Base-by-base conservation (phyloP, 2,113 vertebrate genomes). In the Rhinoderma darwinii region DNA sequence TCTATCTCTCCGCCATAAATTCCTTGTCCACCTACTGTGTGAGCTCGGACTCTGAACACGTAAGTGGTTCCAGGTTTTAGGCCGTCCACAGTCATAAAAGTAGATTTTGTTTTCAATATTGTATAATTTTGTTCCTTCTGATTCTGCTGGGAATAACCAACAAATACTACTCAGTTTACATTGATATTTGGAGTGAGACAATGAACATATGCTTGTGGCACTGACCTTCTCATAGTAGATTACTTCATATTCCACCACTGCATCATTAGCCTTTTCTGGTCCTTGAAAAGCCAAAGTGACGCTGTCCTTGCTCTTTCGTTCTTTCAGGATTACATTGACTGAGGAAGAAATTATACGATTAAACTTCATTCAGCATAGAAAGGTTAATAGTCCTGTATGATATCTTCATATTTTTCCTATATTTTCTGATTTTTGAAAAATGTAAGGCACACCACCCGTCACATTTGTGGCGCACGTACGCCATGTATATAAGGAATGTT, bases 181-280 rank as follows among this genome's bases (percentile, higher is more conserved):
- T 54, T 80, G 35, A 37, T 56, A 79, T 59, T 35, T 32, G 30
- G 27, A 15, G 51, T 3, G 32, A 15, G 51, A n/a, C 10, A 30
- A 44, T 82, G 39, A 43, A 22, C 50, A 35, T 50, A 44, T 17
- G 12, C 12, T 77, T 78, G 9, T 17, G 41, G 25, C 25, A 84
- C 89, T 93, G 90, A 96, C 95, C 95, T 96, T 96, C 91, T 96
- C 95, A 68, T 95, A 96, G 89, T 96, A 96, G 90, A 95, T 95
- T 82, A 96, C 94, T 90, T 96, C 95, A 89, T 96, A 96, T 88
- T 96, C 95, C 20, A 95, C 95, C 78, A 87, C 86, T 22, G 86
- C 93, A 63, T 94, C 95, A 8, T 92, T 94, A 84, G 95, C 92
- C 89, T 93, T 92, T 88, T 95, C 92, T 2, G 95, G 95, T 78